Evolutionary conservation across 1,140 invertebrate genomes (phyloP), one percentile per base, ranked within the genome.

Genomic region (Helicorthomorpha holstii): DNA sequence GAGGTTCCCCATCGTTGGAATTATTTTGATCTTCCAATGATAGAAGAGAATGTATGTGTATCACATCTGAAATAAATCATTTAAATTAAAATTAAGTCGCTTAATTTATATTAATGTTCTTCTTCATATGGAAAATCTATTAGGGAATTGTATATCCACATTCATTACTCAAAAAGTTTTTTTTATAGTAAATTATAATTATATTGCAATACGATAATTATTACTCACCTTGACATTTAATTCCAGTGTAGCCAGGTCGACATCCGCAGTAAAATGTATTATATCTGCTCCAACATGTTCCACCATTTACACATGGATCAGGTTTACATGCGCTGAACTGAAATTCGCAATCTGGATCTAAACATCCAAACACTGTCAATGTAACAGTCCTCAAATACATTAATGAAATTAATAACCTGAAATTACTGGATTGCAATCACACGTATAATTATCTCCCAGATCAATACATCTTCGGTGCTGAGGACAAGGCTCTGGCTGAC

Each of bases 271-370:
- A 82, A 65, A 79, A 83, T 12, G 12, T 41, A 7, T 78, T 78
- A 57, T 81, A 75, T n/a, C 76, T 79, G 59, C 75, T 80, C 78
- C 79, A 82, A 62, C 81, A 83, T 23, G 78, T 81, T 27, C 81
- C 81, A 25, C 80, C 81, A 59, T 83, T 78, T 50, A 75, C 74
- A 60, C 82, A 86, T 0, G 82, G 83, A 62, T 79, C 79, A 47
- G 75, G 79, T 62, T 77, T 81, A 66, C 84, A 87, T 41, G 76
- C 75, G 77, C 81, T 57, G 38, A 43, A 45, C 16, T 41, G 2
- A 0, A 44, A 55, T 58, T 16, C 16, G 12, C 12, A 49, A 24
- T 54, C 41, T 12, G n/a, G n/a, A 41, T 12, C 38, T 12, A 41
- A 41, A 41, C 12, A 12, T 12, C n/a, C n/a, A n/a, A 12, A 12